Base-by-base conservation (phyloP, 2,888 invertebrate genomes). In the Tetragonula carbonaria region DNA sequence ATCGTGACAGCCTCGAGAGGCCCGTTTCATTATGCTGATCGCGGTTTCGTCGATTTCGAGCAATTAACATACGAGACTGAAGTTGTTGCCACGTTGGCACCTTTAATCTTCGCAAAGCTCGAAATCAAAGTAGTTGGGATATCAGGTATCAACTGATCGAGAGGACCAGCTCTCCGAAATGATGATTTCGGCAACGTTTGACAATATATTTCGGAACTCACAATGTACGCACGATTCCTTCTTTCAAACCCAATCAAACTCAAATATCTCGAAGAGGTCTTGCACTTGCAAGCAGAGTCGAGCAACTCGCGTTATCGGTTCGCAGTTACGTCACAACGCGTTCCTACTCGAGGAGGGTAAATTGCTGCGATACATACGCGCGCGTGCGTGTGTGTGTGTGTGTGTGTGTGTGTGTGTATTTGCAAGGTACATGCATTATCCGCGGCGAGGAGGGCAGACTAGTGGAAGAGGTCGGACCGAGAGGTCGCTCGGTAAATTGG, bases 401-500 rank as follows among this genome's bases (percentile, higher is more conserved):
- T 28, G 28, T 28, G 28, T 28, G 1, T 28, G 28, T 28, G 28
- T 28, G 28, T 28, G 28, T 28, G 28, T 28, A 28, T 28, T 83
- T 82, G 88, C 88, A 59, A 74, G 85, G 77, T 87, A 89, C 81
- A 87, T 88, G 89, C 86, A 89, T 84, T 87, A 88, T 67, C 84
- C 75, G 82, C 70, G 85, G 74, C 74, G 89, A 84, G 85, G 87
- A 87, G 85, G 86, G 82, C 85, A 85, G 87, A 86, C 66, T 77
- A 72, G 53, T 82, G 90, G 91, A 92, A 88, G 92, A 93, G 93
- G 93, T 93, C 92, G 92, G 79, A 59, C 90, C 85, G 86, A 91
- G 93, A 93, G 93, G 93, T 93, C 92, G 91, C 90, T 89, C 90
- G 89, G 92, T 93, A 93, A 93, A 93, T 93, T 93, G 93, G 93